A percentile compares a stretch with the other conserved stretches of the same genome.
These are phyloP conservation scores for Ptychadena robeensis DNA, from an alignment of 2,797 vertebrate genomes.

Conservation along the genomic window DNA sequence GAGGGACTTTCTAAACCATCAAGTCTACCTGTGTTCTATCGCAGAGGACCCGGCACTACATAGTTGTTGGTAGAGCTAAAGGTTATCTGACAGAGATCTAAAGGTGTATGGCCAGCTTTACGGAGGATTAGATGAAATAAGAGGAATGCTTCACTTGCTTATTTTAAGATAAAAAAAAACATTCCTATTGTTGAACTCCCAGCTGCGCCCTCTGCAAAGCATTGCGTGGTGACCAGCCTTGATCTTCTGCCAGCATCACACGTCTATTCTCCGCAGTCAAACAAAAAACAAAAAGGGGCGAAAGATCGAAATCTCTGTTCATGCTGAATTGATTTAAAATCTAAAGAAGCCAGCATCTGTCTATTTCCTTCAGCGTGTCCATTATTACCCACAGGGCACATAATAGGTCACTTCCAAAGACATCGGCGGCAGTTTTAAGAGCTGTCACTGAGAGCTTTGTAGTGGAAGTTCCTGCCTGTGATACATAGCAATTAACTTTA, in stretches of 20 bases:
- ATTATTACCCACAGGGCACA: slow-evolving; percentile 63
- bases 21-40: too few species aligned
- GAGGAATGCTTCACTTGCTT: background rate
- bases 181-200: slow-evolving; percentile 11
- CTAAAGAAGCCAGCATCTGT: slow-evolving; percentile 55
- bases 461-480: slow-evolving; percentile 17
- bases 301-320: slow-evolving; percentile 56
- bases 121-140: background rate
- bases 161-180: slow-evolving; percentile 29
- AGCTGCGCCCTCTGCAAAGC: slow-evolving; percentile 34
- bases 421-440: slow-evolving; percentile 17
- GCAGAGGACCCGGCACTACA: too few species aligned
- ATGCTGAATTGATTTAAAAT: slow-evolving; percentile 54
- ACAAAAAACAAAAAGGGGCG: slow-evolving; percentile 4
- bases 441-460: slow-evolving; percentile 40
- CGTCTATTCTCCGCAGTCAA: slow-evolving; percentile 19
- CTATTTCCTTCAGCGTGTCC: slow-evolving; percentile 59
- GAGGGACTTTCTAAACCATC: too few species aligned
- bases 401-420: slow-evolving; percentile 49
- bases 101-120: too few species aligned
- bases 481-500: slow-evolving; percentile 4
- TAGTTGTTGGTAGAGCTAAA: too few species aligned
- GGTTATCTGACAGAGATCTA: too few species aligned
- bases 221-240: slow-evolving; percentile 31
- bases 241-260: slow-evolving; percentile 32